Percentiles rank a stretch among this genome's conserved stretches.
These are phyloP conservation scores for Chironomus striatipennis DNA, from an alignment of 1,140 invertebrate genomes.

Conservation along the genomic window DNA sequence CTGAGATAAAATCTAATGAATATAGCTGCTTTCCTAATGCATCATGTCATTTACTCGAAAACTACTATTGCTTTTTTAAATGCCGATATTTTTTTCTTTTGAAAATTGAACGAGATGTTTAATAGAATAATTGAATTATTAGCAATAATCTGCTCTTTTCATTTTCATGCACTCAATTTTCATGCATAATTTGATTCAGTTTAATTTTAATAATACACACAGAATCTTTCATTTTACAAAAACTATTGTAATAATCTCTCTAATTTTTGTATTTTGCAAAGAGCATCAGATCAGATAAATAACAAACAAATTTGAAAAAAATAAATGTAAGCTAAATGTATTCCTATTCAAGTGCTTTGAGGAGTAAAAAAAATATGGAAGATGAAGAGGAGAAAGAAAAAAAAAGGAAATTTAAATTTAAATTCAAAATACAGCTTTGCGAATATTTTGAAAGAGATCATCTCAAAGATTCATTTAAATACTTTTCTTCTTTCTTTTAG, in stretches of 20 bases:
- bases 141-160: slow-evolving; percentile 7
- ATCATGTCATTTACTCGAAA: too few species aligned
- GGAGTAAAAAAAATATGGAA: not conserved
- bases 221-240: not conserved
- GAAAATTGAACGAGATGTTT: not conserved
- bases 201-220: not conserved
- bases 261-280: too few species aligned
- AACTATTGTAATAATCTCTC: too few species aligned
- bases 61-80: not conserved
- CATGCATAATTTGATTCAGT: not conserved
- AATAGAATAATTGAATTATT: slow-evolving; percentile 15
- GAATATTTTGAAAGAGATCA: too few species aligned
- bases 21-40: too few species aligned
- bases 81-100: not conserved
- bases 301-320: too few species aligned
- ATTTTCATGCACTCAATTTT: not conserved
- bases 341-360: slow-evolving; percentile 5
- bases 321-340: not conserved
- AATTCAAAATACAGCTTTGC: too few species aligned
- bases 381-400: not conserved
- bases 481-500: too few species aligned
- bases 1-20: too few species aligned
- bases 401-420: not conserved
- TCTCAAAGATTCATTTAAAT: too few species aligned
- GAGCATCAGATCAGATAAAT: too few species aligned